phyloP scores from a whole-genome alignment of 2,797 vertebrate genomes.

The Myotis pilosus region DNA sequence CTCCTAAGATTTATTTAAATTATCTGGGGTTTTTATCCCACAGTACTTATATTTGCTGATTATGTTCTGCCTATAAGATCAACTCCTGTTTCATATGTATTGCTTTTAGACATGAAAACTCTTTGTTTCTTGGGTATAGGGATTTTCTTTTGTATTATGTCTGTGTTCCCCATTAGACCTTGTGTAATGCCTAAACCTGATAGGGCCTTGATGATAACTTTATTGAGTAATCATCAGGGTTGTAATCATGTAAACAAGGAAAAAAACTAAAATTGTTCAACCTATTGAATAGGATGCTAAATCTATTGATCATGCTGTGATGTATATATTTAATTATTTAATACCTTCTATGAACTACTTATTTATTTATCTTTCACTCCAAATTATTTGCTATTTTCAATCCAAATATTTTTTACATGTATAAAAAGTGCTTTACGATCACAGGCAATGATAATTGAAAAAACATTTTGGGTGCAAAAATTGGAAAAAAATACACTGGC shows the following conservation, averaged over 20 bases:
- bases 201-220: not conserved
- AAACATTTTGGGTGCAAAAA: not conserved
- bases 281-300: not conserved
- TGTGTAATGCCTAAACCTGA: not conserved
- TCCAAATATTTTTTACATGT: not conserved
- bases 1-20: not conserved
- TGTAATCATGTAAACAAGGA: conserved; percentile 19
- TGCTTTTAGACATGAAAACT: not conserved
- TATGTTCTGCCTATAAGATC: not conserved
- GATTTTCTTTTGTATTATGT: not conserved
- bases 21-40: not conserved
- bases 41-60: not conserved
- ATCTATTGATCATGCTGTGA: not conserved
- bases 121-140: not conserved
- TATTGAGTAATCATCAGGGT: not conserved
- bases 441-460: not conserved
- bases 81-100: not conserved
- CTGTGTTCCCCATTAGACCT: not conserved
- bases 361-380: not conserved
- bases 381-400: conserved; percentile 10
- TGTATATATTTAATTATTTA: not conserved
- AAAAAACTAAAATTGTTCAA: not conserved
- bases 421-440: not conserved
- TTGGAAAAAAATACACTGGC: not conserved
- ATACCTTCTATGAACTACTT: not conserved